Base-by-base conservation (phyloP, 2,888 invertebrate genomes). In the Hypomecis atomaria region DNA sequence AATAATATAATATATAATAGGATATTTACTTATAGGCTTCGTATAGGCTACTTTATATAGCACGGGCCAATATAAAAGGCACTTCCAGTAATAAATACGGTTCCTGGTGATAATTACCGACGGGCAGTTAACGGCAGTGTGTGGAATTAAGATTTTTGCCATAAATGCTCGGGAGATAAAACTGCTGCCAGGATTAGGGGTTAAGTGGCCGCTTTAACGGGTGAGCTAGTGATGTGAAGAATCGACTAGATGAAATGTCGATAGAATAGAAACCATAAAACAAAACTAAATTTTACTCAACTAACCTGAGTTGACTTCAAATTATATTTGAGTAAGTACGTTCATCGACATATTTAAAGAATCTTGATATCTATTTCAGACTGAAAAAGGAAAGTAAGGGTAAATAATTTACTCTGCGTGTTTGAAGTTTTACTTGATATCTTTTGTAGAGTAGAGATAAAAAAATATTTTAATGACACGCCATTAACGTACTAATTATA, bases 91-190 rank as follows among this genome's bases (percentile, higher is more conserved):
- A 90, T 90, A 89, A 87, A 91, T 88, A 88, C 91, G 84, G 87
- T 82, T 81, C 75, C 81, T 81, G 84, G 79, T 84, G 83, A 90
- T 92, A 92, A 92, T 92, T 92, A 92, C 89, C 81, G 84, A 76
- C 83, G 87, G 88, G 88, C 92, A 90, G 90, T 92, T 92, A 92
- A 90, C 88, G 87, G 81, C 92, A 90, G 89, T 78, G 80, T 78
- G 78, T 77, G 83, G 88, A 89, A 92, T 92, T 92, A 92, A 92
- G 92, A 92, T 91, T 92, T 92, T 92, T 90, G 89, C 91, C 86
- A 89, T 92, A 92, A 92, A 92, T 87, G 90, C 88, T 77, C 73
- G 66, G 72, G 78, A 85, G 85, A 87, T 86, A 85, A 87, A 90
- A 90, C 87, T 90, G 88, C 89, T 85, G 79, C 78, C 76, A 85